Conservation (phyloP, 2,113 vertebrate species). For the Enhydra lutris region DNA sequence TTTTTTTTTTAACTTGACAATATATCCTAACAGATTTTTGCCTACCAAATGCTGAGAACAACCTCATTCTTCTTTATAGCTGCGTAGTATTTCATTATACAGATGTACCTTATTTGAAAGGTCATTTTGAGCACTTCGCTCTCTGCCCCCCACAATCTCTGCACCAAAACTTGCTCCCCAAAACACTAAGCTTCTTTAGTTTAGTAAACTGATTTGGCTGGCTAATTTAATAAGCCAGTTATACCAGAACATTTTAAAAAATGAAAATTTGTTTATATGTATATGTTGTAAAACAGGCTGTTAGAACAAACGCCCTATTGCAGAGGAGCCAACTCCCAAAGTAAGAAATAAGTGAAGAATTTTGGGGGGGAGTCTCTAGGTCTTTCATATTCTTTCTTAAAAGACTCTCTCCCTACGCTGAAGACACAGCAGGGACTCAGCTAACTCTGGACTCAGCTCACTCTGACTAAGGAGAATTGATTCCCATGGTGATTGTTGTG, state of each 20-base stretch:
- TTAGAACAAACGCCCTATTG: background rate
- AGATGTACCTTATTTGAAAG: background rate
- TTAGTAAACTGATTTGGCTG: background rate
- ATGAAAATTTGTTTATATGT: background rate
- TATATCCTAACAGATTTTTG: background rate
- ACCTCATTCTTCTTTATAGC: background rate
- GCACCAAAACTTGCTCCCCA: background rate
- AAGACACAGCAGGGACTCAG: background rate
- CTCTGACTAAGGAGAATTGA: background rate
- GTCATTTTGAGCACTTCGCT: background rate
- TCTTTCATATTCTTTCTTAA: background rate
- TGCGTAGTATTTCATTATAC: fast-evolving
- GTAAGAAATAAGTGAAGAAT: background rate
- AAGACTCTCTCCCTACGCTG: background rate
- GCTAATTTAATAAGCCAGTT: background rate
- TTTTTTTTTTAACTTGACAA: background rate
- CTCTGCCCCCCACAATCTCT: background rate
- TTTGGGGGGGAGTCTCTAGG: background rate
- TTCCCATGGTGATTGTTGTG: fast-evolving
- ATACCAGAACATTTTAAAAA: background rate
- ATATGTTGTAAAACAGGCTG: background rate
- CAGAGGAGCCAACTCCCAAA: background rate
- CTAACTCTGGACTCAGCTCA: background rate
- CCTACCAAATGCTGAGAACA: background rate
- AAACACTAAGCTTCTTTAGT: background rate